Evolutionary conservation across 2,113 vertebrate species (phyloP).

Genomic region (Anoura caudifer): DNA sequence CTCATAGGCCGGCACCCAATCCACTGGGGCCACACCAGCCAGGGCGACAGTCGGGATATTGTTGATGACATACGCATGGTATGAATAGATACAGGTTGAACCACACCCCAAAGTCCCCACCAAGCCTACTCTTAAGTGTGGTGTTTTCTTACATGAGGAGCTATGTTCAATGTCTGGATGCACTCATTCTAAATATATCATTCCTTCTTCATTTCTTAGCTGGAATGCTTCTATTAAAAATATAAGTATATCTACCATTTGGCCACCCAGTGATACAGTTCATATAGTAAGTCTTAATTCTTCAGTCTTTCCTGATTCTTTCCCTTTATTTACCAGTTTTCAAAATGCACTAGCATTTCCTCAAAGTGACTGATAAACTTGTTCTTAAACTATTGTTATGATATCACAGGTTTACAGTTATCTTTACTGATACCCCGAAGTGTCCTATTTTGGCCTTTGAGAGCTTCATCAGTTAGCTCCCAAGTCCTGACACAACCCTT

Average conservation of each 20-base stretch:
- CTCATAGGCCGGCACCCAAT: too few relatives aligned
- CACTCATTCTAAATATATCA: neutral
- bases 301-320: neutral
- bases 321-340: neutral
- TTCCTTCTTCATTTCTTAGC: neutral
- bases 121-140: neutral
- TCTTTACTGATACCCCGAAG: neutral
- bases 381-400: neutral
- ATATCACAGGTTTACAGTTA: neutral
- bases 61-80: neutral
- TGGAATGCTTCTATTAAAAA: neutral
- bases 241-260: neutral
- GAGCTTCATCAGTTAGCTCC: neutral
- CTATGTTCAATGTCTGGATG: neutral
- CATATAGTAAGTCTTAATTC: neutral
- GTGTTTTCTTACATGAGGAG: neutral
- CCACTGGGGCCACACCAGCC: too few relatives aligned
- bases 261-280: neutral
- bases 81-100: neutral
- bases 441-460: neutral
- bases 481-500: neutral
- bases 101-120: accelerated
- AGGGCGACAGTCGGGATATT: neutral
- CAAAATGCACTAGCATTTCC: neutral
- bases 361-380: neutral